Percentiles rank a stretch among this genome's conserved stretches.
phyloP scores from a whole-genome alignment of 1,140 invertebrate genomes.

The Oscheius sp. region DNA sequence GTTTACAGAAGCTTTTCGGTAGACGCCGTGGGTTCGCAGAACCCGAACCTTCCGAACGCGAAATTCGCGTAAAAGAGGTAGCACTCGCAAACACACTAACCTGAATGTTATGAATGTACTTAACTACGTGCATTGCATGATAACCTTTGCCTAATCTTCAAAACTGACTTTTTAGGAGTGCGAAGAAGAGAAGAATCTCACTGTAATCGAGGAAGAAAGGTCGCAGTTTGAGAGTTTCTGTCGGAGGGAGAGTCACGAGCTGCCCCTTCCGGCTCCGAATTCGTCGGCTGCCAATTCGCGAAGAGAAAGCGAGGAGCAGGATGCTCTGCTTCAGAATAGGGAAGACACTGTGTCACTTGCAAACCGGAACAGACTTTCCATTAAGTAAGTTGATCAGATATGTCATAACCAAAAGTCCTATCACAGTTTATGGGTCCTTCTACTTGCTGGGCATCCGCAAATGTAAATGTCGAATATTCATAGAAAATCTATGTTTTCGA shows the following conservation, averaged over 20 bases:
- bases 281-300: constrained; percentile 23
- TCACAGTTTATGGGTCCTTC: not conserved
- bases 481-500: not conserved
- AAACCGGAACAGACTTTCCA: constrained; percentile 12
- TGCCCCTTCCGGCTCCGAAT: constrained; percentile 22
- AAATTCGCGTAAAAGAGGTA: not conserved
- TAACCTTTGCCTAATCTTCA: too few species aligned
- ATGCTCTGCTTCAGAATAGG: not conserved
- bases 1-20: not conserved
- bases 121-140: too few species aligned
- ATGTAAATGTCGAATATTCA: not conserved
- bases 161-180: not conserved
- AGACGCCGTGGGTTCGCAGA: not conserved
- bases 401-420: not conserved
- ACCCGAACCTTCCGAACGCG: not conserved
- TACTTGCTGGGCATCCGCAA: too few species aligned
- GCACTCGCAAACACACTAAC: not conserved
- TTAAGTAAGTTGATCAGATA: not conserved
- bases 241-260: constrained; percentile 27
- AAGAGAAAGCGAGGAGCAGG: constrained; percentile 28
- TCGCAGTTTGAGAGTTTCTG: not conserved
- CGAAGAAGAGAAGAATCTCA: constrained; percentile 28
- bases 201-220: constrained; percentile 32
- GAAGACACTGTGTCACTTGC: constrained; percentile 3
- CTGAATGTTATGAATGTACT: not conserved